Evolutionary conservation across 2,113 vertebrate species (phyloP).

Genomic region (Axis porcinus): DNA sequence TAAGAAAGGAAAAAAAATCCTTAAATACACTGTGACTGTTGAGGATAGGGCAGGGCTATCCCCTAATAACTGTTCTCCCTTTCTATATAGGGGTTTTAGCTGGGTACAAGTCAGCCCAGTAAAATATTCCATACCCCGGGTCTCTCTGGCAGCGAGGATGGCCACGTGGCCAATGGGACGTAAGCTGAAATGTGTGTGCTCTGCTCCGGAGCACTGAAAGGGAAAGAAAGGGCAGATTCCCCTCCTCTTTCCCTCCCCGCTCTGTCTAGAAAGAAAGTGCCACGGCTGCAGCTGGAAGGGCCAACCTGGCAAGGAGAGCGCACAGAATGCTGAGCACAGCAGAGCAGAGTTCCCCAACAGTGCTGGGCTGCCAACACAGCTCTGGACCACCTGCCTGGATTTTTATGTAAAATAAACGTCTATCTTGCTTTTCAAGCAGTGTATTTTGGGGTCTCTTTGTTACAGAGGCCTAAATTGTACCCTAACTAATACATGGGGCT

Average conservation of each 20-base stretch:
- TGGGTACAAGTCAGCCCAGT: neutral
- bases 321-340: neutral
- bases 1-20: neutral
- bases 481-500: neutral
- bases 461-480: neutral
- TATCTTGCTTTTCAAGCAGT: neutral
- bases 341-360: neutral
- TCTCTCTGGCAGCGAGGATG: neutral
- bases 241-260: neutral
- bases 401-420: neutral
- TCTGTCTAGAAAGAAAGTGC: neutral
- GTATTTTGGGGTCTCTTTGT: neutral
- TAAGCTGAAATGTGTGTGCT: neutral
- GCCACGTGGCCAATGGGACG: neutral
- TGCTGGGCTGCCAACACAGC: neutral
- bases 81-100: neutral
- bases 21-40: neutral
- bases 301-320: neutral
- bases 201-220: neutral
- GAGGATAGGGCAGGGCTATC: neutral
- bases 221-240: neutral
- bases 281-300: neutral
- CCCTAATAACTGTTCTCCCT: neutral
- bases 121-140: neutral
- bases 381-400: neutral